Evolutionary conservation across 2,113 vertebrate species (phyloP).

Genomic region (Osmerus eperlanus): DNA sequence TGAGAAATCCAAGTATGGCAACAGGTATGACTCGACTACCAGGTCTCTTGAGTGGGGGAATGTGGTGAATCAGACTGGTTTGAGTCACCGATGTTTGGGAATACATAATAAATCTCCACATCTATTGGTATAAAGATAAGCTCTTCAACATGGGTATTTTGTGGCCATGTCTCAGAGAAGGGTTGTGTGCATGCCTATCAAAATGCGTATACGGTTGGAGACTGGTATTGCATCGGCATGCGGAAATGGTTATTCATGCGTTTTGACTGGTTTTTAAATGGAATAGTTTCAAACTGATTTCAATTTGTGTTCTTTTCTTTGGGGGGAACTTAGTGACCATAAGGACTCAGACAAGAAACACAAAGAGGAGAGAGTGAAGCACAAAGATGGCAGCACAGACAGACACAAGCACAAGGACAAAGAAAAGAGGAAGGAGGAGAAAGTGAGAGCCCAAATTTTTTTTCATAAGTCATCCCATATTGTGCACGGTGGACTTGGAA

Average conservation of each 20-base stretch:
- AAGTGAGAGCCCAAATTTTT: slow-evolving; percentile 67
- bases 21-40: slow-evolving; percentile 77
- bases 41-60: no score
- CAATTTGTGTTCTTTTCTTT: no score
- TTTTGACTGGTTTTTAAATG: no score
- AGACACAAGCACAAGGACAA: slow-evolving; percentile 84
- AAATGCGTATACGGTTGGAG: neutral
- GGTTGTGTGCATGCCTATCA: neutral
- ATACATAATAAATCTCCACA: neutral
- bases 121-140: neutral
- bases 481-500: no score
- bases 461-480: no score
- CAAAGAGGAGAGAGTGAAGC: slow-evolving; percentile 84
- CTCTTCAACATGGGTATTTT: neutral
- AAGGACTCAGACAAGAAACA: slow-evolving; percentile 96
- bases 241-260: no score
- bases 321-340: slow-evolving; percentile 74
- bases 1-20: slow-evolving; percentile 92
- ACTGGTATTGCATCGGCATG: neutral
- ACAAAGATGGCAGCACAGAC: slow-evolving; percentile 91
- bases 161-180: neutral
- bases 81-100: no score
- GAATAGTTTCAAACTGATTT: no score
- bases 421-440: slow-evolving; percentile 91
- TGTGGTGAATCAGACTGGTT: neutral